Conservation (phyloP, 2,888 invertebrate genomes). For the Incurvaria masculella region DNA sequence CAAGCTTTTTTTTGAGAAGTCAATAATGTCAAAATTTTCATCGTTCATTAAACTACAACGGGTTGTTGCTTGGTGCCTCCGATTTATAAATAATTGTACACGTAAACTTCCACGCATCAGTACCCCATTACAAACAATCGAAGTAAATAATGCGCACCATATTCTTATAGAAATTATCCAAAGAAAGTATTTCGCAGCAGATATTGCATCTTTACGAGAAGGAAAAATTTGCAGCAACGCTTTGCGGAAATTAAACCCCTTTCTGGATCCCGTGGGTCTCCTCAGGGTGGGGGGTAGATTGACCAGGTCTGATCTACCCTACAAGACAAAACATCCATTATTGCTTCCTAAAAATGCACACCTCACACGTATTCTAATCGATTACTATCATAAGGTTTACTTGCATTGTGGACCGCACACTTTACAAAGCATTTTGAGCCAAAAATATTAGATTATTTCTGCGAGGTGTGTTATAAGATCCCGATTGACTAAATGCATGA, state of each 20-base stretch:
- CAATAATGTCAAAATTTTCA: neutral
- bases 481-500: neutral
- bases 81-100: neutral
- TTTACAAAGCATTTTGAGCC: neutral
- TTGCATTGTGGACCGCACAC: neutral
- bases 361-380: neutral
- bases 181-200: neutral
- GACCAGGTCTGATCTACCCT: neutral
- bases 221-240: neutral
- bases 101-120: neutral
- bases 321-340: neutral
- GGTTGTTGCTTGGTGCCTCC: neutral
- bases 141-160: neutral
- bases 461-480: neutral
- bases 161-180: neutral
- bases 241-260: neutral
- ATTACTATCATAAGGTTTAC: neutral
- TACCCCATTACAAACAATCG: neutral
- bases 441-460: neutral
- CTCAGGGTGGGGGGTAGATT: constrained; percentile 20
- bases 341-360: neutral
- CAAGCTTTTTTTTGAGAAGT: no score
- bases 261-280: constrained; percentile 2
- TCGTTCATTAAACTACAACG: neutral
- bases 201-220: neutral